Percentiles rank a stretch among this genome's conserved stretches.
phyloP scores from a whole-genome alignment of 1,140 invertebrate genomes.

The Leptonema lineaticorne region DNA sequence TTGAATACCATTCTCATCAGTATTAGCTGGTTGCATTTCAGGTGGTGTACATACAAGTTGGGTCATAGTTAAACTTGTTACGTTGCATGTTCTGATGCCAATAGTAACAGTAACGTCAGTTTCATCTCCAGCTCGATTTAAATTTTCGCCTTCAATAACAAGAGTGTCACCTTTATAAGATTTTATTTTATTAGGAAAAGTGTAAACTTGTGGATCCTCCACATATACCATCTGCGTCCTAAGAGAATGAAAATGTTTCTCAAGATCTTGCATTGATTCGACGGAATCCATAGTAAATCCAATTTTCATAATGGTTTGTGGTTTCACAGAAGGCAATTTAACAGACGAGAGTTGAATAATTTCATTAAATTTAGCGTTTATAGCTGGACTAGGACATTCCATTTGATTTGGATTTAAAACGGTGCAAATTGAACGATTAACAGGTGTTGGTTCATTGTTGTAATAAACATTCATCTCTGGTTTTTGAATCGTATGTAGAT shows the following conservation, averaged over 20 bases:
- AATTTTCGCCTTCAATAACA: conserved; percentile 92
- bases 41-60: conserved; percentile 91
- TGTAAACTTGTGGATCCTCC: conserved; percentile 87
- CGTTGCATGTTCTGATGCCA: conserved; percentile 84
- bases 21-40: conserved; percentile 78
- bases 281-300: conserved; percentile 97
- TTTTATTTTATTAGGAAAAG: conserved; percentile 84
- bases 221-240: conserved; percentile 82
- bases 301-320: conserved; percentile 69
- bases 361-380: conserved; percentile 62
- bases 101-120: conserved; percentile 92
- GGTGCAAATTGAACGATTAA: conserved; percentile 81
- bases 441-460: conserved; percentile 65
- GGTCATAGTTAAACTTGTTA: conserved; percentile 84
- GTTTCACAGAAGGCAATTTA: conserved; percentile 49
- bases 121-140: conserved; percentile 89
- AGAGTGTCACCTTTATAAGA: conserved; percentile 92
- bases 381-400: conserved; percentile 91
- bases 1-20: conserved; percentile 81
- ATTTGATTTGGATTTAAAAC: conserved; percentile 89
- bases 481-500: conserved; percentile 88
- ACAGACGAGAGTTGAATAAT: conserved; percentile 47
- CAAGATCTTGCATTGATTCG: conserved; percentile 80
- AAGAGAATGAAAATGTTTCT: conserved; percentile 81
- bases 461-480: conserved; percentile 84